Percentiles rank a stretch among this genome's conserved stretches.
These are phyloP conservation scores for Oscheius sp. DNA, from an alignment of 1,140 invertebrate genomes.

Conservation along the genomic window DNA sequence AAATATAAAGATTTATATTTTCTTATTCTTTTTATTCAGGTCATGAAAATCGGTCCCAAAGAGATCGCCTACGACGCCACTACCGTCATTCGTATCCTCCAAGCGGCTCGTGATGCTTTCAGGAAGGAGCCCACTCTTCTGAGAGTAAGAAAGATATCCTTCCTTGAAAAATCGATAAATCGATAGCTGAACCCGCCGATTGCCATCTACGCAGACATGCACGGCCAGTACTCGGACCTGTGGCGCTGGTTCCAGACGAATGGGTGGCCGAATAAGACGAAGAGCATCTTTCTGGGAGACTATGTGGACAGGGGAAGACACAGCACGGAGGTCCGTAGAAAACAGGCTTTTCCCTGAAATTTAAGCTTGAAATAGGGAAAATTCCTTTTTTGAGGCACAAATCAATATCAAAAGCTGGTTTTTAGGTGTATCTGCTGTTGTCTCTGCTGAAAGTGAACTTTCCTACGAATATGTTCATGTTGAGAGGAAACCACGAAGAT, in stretches of 20 bases:
- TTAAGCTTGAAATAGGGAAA: too few species aligned
- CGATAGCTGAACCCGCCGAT: not conserved
- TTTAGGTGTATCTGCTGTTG: not conserved
- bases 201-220: not conserved
- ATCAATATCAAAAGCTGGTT: too few species aligned
- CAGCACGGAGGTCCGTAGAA: too few species aligned
- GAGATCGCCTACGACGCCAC: not conserved
- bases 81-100: not conserved
- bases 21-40: too few species aligned
- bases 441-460: not conserved
- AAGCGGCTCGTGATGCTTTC: not conserved
- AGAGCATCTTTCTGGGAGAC: not conserved
- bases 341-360: too few species aligned
- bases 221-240: not conserved
- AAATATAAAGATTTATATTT: too few species aligned
- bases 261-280: not conserved
- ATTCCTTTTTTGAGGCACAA: too few species aligned
- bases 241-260: not conserved
- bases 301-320: not conserved
- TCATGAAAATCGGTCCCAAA: too few species aligned
- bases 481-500: conserved; percentile 6
- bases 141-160: too few species aligned
- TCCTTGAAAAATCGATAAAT: too few species aligned
- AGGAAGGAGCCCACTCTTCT: not conserved
- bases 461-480: not conserved